These are phyloP conservation scores for Carlito syrichta DNA, from an alignment of 2,113 vertebrate genomes.

Conservation along the genomic window DNA sequence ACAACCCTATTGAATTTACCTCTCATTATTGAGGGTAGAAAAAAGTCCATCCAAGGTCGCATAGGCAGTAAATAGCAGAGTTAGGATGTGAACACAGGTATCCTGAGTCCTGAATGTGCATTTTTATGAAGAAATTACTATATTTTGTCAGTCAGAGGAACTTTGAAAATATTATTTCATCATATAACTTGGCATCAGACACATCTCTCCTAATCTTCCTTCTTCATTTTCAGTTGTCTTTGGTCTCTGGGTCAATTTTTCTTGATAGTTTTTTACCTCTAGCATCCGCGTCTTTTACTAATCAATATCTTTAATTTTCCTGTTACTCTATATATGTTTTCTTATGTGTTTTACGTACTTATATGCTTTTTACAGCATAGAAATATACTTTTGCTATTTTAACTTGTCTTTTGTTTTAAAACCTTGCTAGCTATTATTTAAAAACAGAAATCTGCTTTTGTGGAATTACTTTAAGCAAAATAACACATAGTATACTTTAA, in stretches of 20 bases:
- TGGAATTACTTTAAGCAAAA: conserved; percentile 18
- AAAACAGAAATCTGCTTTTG: background rate
- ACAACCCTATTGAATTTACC: background rate
- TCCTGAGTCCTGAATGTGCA: background rate
- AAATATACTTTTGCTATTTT: conserved; percentile 23
- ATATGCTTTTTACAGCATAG: background rate
- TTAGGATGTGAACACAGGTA: background rate
- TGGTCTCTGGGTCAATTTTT: background rate
- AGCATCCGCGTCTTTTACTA: background rate
- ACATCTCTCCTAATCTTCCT: background rate
- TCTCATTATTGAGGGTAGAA: background rate
- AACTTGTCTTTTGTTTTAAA: conserved; percentile 30
- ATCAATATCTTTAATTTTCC: conserved; percentile 5
- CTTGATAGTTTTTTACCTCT: conserved; percentile 15
- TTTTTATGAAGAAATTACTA: background rate
- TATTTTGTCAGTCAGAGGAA: background rate
- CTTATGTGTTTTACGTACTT: background rate
- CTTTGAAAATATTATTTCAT: background rate
- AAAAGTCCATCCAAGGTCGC: background rate
- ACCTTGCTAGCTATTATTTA: background rate
- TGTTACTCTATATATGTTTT: background rate
- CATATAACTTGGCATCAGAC: background rate
- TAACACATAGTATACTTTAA: background rate
- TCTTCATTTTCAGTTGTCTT: conserved; percentile 10
- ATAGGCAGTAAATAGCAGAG: background rate